These are phyloP conservation scores for Ceratosolen solmsi DNA, from an alignment of 1,140 invertebrate genomes.

Conservation along the genomic window DNA sequence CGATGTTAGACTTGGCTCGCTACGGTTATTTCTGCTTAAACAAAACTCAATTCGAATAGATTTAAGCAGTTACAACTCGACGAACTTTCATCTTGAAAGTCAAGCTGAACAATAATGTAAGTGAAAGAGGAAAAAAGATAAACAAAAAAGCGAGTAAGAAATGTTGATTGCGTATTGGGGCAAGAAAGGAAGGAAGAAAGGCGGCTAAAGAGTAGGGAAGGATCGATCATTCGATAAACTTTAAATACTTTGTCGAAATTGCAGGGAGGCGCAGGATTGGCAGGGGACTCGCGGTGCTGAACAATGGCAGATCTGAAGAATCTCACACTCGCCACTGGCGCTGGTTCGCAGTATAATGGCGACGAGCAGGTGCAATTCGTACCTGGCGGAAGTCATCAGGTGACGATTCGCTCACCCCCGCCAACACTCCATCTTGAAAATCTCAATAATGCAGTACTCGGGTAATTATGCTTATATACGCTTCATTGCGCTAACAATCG, in stretches of 20 bases:
- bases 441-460: constrained; percentile 65
- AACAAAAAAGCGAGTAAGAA: too few relatives aligned
- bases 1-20: too few relatives aligned
- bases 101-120: too few relatives aligned
- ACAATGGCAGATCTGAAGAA: constrained; percentile 70
- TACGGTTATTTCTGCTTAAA: too few relatives aligned
- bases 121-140: too few relatives aligned
- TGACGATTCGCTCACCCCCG: constrained; percentile 70
- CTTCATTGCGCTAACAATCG: neutral
- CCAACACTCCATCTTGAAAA: constrained; percentile 66
- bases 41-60: too few relatives aligned
- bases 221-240: too few relatives aligned
- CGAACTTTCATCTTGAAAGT: too few relatives aligned
- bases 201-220: too few relatives aligned
- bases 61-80: too few relatives aligned
- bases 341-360: constrained; percentile 65
- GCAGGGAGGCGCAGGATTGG: constrained; percentile 57
- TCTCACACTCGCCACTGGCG: constrained; percentile 61
- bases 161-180: too few relatives aligned
- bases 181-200: too few relatives aligned
- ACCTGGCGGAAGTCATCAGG: constrained; percentile 68
- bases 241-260: constrained; percentile 30
- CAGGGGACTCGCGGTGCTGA: constrained; percentile 49
- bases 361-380: constrained; percentile 71
- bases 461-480: constrained; percentile 55